Percentiles rank a stretch among this genome's conserved stretches.
These are phyloP conservation scores for Agapornis canus DNA, from an alignment of 2,797 vertebrate species.

Conservation along the genomic window DNA sequence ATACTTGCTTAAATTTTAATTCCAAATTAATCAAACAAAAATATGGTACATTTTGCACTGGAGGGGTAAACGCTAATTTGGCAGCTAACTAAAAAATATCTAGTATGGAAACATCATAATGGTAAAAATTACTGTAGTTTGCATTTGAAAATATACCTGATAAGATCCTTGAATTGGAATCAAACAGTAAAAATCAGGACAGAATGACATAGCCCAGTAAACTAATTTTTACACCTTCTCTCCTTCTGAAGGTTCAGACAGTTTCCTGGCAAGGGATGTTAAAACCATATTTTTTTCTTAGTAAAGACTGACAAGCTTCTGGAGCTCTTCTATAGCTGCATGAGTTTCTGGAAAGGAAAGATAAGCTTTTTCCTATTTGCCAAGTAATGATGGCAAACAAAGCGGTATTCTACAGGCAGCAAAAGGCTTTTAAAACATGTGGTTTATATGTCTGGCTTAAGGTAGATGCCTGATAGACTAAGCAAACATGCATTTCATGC, in stretches of 20 bases:
- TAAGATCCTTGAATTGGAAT: background rate
- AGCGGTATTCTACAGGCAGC: conserved; percentile 4
- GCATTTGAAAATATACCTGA: conserved; percentile 9
- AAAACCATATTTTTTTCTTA: conserved; percentile 46
- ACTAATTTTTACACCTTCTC: conserved; percentile 49
- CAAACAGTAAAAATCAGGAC: background rate
- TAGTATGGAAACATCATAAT: background rate
- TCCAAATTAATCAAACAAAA: conserved; percentile 50
- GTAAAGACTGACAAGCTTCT: conserved; percentile 53
- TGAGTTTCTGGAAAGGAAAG: conserved; percentile 55
- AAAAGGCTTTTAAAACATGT: conserved; percentile 17
- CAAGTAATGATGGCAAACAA: conserved; percentile 57
- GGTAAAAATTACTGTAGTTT: background rate
- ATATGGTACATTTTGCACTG: background rate
- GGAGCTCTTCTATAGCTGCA: conserved; percentile 42
- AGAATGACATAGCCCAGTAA: background rate
- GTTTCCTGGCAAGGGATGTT: conserved; percentile 31
- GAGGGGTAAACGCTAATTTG: conserved; percentile 3
- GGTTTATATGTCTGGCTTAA: conserved; percentile 40
- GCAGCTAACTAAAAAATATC: background rate
- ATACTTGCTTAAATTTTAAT: conserved; percentile 48
- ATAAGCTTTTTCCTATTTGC: conserved; percentile 59
- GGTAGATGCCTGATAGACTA: background rate
- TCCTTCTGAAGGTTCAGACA: conserved; percentile 22
- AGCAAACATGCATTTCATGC: conserved; percentile 23